Percentiles rank a stretch among this genome's conserved stretches.
Evolutionary conservation across 2,797 vertebrate genomes (phyloP).

Genomic region (Schizopygopsis pylzovi): DNA sequence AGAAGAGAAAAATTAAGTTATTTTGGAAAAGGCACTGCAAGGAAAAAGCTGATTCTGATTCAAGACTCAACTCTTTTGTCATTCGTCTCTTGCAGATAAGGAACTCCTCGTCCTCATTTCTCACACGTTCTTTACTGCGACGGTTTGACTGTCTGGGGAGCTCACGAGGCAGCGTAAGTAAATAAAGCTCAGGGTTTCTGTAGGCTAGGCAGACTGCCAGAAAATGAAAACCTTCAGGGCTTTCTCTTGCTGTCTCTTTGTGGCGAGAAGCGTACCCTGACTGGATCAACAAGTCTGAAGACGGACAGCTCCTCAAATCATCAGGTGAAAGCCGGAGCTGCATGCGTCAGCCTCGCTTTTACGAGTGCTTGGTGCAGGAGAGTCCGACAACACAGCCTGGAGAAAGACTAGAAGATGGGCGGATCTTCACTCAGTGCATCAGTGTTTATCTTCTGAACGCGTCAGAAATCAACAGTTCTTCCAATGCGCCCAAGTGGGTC

Average conservation of each 20-base stretch:
- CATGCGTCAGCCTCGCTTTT: neutral
- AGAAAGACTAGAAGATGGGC: slow-evolving; percentile 28
- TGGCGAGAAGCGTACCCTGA: slow-evolving; percentile 64
- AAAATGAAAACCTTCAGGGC: slow-evolving; percentile 32
- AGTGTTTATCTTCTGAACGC: slow-evolving; percentile 20
- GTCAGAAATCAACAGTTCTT: neutral
- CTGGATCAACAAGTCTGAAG: slow-evolving; percentile 65
- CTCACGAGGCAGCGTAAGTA: slow-evolving; percentile 46
- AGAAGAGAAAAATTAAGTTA: slow-evolving; percentile 22
- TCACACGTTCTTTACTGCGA: slow-evolving; percentile 1
- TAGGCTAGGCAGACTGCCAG: slow-evolving; percentile 55
- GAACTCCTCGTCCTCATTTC: slow-evolving; percentile 6
- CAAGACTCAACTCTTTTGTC: slow-evolving; percentile 37
- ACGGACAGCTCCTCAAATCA: slow-evolving; percentile 56
- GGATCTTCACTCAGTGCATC: neutral
- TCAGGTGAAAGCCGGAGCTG: neutral
- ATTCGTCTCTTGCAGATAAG: slow-evolving; percentile 13
- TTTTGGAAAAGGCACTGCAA: neutral
- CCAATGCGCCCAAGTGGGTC: no score
- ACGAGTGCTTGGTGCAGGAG: neutral
- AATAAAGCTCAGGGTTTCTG: slow-evolving; percentile 49
- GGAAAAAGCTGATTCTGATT: no score
- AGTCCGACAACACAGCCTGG: slow-evolving; percentile 17
- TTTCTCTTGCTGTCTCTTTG: slow-evolving; percentile 11
- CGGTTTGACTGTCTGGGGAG: slow-evolving; percentile 15